A percentile compares a stretch with the other conserved stretches of the same genome.
These are phyloP conservation scores for Agrochola circellaris DNA, from an alignment of 2,888 invertebrate species.

Conservation along the genomic window DNA sequence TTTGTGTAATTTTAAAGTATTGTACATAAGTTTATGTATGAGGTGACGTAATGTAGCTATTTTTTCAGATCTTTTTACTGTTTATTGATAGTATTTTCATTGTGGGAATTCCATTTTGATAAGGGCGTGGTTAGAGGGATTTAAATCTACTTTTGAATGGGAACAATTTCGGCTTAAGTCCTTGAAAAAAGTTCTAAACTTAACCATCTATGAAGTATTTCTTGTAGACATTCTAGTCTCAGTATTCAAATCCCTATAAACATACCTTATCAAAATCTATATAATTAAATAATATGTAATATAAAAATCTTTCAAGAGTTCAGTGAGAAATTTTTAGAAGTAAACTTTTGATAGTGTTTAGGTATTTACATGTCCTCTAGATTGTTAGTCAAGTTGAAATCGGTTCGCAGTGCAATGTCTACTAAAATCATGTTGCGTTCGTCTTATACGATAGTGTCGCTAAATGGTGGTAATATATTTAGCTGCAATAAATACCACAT, in stretches of 20 bases:
- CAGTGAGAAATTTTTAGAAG: constrained; percentile 61
- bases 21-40: constrained; percentile 57
- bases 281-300: constrained; percentile 19
- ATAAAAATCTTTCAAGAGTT: constrained; percentile 50
- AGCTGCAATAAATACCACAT: background rate
- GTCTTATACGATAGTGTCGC: constrained; percentile 16
- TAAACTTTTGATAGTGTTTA: constrained; percentile 63
- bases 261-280: constrained; percentile 4
- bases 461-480: constrained; percentile 39
- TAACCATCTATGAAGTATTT: constrained; percentile 23
- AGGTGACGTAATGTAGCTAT: constrained; percentile 60
- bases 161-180: constrained; percentile 45
- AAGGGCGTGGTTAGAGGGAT: constrained; percentile 24
- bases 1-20: constrained; percentile 50
- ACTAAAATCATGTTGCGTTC: constrained; percentile 39
- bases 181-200: constrained; percentile 25
- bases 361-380: constrained; percentile 56
- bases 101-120: constrained; percentile 41
- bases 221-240: constrained; percentile 22
- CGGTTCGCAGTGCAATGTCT: constrained; percentile 36
- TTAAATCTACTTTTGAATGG: constrained; percentile 25
- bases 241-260: constrained; percentile 23
- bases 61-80: constrained; percentile 63
- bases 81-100: constrained; percentile 49
- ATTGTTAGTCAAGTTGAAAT: constrained; percentile 39